A percentile compares a stretch with the other conserved stretches of the same genome.
phyloP scores from a whole-genome alignment of 1,140 invertebrate genomes.

The Leptinotarsa lineolata region DNA sequence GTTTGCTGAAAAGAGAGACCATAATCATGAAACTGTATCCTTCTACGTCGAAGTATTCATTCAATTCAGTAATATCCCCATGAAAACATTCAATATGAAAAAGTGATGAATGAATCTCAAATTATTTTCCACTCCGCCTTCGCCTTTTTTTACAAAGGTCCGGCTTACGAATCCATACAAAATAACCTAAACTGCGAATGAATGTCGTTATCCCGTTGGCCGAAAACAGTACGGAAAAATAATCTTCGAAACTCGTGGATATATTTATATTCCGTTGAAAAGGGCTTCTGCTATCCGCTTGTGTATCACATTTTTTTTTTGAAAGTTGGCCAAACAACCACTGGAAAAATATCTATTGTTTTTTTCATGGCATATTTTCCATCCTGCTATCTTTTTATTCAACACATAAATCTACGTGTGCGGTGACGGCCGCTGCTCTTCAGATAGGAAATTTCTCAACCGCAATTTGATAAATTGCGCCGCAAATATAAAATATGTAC shows the following conservation, averaged over 20 bases:
- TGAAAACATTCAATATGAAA: too few species aligned
- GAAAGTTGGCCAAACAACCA: neutral
- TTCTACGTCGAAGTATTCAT: too few species aligned
- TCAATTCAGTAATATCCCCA: too few species aligned
- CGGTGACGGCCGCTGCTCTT: neutral
- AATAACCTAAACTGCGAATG: too few species aligned
- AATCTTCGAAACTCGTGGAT: neutral
- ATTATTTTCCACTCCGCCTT: too few species aligned
- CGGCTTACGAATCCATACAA: too few species aligned
- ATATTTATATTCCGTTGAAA: neutral
- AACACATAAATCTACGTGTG: slow-evolving; percentile 1
- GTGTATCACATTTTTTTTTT: neutral
- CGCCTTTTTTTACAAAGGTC: too few species aligned
- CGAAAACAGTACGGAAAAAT: too few species aligned
- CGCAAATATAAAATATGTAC: slow-evolving; percentile 8
- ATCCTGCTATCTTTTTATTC: neutral
- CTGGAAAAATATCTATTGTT: slow-evolving; percentile 14
- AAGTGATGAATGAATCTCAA: too few species aligned
- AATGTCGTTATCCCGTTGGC: too few species aligned
- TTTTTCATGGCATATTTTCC: neutral
- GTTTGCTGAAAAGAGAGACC: too few species aligned
- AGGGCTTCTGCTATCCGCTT: neutral
- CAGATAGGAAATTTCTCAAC: slow-evolving; percentile 13
- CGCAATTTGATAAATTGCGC: slow-evolving; percentile 12
- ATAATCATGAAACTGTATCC: too few species aligned